phyloP scores from a whole-genome alignment of 2,113 vertebrate genomes.

The Pangasianodon gigas region DNA sequence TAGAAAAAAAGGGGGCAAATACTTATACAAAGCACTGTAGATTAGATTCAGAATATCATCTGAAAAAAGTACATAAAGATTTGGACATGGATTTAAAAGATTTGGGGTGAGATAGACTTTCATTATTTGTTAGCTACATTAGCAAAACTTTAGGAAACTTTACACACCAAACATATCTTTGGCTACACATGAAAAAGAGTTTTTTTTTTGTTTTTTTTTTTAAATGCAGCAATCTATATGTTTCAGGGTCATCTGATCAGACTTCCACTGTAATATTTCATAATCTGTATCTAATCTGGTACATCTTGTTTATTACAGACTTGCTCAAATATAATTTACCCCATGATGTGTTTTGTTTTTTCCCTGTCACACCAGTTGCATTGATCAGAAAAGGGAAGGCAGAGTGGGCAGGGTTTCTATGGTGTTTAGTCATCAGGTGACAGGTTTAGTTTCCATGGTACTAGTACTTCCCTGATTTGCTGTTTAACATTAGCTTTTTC shows the following conservation, averaged over 20 bases:
- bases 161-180: not conserved
- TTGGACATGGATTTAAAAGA: not conserved
- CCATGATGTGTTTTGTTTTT: slow-evolving; percentile 7
- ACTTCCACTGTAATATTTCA: not conserved
- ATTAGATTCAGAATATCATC: not conserved
- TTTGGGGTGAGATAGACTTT: not conserved
- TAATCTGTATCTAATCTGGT: not conserved
- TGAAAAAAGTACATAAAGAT: not conserved
- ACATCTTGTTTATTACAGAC: not conserved
- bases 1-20: not conserved
- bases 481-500: not conserved
- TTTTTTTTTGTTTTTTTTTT: too few relatives aligned
- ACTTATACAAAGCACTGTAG: not conserved
- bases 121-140: not conserved
- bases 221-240: not conserved
- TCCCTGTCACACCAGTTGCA: not conserved
- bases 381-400: not conserved
- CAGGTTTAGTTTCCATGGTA: slow-evolving; percentile 12
- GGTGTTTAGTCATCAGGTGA: not conserved
- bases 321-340: not conserved
- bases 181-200: not conserved
- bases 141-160: not conserved
- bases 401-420: not conserved
- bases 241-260: not conserved
- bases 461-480: not conserved